Evolutionary conservation across 2,888 invertebrate species (phyloP).

Genomic region (Oasisia sp.): DNA sequence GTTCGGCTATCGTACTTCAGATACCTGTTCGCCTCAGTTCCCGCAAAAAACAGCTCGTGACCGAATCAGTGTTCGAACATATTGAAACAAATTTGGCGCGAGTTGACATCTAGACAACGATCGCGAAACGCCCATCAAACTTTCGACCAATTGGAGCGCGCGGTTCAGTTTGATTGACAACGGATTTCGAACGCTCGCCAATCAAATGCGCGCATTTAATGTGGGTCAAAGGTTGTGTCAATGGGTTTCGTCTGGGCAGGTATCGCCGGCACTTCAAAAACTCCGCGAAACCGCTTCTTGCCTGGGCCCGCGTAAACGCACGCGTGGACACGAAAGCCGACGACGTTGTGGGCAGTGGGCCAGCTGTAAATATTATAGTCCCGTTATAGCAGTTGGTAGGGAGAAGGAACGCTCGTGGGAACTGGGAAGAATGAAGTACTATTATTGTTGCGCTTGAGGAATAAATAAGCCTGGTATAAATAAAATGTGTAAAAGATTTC

Average conservation of each 20-base stretch:
- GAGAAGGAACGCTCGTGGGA: too few relatives aligned
- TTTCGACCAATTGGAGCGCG: background rate
- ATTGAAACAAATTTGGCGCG: slow-evolving; percentile 17
- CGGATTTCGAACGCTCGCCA: background rate
- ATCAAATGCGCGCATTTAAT: background rate
- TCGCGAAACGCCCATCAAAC: slow-evolving; percentile 6
- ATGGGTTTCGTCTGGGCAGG: background rate
- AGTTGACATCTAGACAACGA: slow-evolving; percentile 8
- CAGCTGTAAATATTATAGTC: background rate
- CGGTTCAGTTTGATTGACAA: background rate
- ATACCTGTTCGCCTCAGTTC: background rate
- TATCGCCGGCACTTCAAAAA: background rate
- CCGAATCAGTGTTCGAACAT: slow-evolving; percentile 10
- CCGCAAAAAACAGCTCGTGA: background rate
- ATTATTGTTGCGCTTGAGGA: too few relatives aligned
- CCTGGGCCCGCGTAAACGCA: slow-evolving; percentile 10
- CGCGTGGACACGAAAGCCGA: background rate
- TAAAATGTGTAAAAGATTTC: too few relatives aligned
- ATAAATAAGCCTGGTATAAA: too few relatives aligned
- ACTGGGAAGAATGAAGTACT: too few relatives aligned
- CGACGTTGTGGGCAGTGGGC: background rate
- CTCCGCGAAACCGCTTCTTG: slow-evolving; percentile 13
- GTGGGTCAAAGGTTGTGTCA: slow-evolving; percentile 4
- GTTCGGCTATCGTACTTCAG: background rate
- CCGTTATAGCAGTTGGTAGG: background rate